These are phyloP conservation scores for Megalops cyprinoides DNA, from an alignment of 2,797 vertebrate genomes.

Conservation along the genomic window DNA sequence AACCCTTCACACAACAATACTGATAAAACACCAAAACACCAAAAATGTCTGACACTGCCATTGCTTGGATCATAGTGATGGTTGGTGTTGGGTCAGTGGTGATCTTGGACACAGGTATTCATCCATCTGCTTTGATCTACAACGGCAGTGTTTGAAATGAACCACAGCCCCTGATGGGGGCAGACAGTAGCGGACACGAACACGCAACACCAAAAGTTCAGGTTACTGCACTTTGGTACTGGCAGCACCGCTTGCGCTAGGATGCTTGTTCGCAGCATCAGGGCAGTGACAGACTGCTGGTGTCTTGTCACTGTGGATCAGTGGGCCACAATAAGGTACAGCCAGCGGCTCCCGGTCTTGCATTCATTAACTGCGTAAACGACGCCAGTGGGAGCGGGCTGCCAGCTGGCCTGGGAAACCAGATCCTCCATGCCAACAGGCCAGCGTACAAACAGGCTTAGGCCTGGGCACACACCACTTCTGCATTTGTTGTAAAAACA, in stretches of 20 bases:
- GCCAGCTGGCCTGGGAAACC: constrained; percentile 11
- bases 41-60: too few relatives aligned
- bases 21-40: too few relatives aligned
- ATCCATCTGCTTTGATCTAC: neutral
- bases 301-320: neutral
- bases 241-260: too few relatives aligned
- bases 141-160: neutral
- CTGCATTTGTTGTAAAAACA: neutral
- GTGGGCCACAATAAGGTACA: neutral
- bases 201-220: constrained; percentile 10
- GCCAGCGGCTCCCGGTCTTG: neutral
- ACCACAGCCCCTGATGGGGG: neutral
- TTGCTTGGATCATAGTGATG: too few relatives aligned
- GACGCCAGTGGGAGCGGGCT: neutral
- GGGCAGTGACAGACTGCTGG: neutral
- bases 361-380: constrained; percentile 26
- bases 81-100: too few relatives aligned
- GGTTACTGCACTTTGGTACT: neutral
- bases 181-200: neutral
- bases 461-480: neutral
- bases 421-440: neutral
- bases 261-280: neutral
- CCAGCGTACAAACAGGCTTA: constrained; percentile 1
- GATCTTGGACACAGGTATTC: too few relatives aligned
- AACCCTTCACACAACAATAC: too few relatives aligned